Conservation (phyloP, 2,888 invertebrate genomes). For the Epistrophe eligans region DNA sequence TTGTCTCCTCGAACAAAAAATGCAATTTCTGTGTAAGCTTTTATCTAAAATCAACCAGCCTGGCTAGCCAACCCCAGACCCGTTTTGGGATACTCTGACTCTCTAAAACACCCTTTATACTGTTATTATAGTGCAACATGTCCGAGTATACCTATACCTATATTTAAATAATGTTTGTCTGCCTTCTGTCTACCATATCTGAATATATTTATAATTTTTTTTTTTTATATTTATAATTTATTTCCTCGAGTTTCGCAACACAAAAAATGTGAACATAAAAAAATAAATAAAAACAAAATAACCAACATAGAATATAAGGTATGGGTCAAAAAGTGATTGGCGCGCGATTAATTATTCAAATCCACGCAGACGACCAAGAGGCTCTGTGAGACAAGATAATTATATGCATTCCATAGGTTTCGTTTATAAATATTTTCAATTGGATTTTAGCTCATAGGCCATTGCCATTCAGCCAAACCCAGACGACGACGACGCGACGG, state of each 20-base stretch:
- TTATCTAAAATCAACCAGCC: constrained; percentile 47
- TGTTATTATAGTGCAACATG: constrained; percentile 43
- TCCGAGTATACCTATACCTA: not conserved
- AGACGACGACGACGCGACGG: not conserved
- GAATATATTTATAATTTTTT: constrained; percentile 8
- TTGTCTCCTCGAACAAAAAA: constrained; percentile 5
- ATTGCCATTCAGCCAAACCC: constrained; percentile 36
- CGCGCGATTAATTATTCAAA: constrained; percentile 83
- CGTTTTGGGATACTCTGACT: not conserved
- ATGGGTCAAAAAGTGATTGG: constrained; percentile 69
- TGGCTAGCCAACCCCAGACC: not conserved
- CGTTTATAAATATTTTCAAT: constrained; percentile 69
- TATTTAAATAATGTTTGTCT: constrained; percentile 31
- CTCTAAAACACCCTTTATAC: constrained; percentile 14
- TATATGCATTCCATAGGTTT: constrained; percentile 80
- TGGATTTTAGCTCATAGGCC: constrained; percentile 58
- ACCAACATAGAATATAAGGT: constrained; percentile 1
- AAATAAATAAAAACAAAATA: constrained; percentile 14
- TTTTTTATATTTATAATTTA: constrained; percentile 42
- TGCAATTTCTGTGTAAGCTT: constrained; percentile 46
- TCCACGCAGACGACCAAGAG: constrained; percentile 79
- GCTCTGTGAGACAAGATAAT: constrained; percentile 79
- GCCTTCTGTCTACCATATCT: constrained; percentile 49
- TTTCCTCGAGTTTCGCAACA: constrained; percentile 44
- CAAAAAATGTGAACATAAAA: constrained; percentile 23